These are phyloP conservation scores for Tachina fera DNA, from an alignment of 2,888 invertebrate genomes.

Conservation along the genomic window DNA sequence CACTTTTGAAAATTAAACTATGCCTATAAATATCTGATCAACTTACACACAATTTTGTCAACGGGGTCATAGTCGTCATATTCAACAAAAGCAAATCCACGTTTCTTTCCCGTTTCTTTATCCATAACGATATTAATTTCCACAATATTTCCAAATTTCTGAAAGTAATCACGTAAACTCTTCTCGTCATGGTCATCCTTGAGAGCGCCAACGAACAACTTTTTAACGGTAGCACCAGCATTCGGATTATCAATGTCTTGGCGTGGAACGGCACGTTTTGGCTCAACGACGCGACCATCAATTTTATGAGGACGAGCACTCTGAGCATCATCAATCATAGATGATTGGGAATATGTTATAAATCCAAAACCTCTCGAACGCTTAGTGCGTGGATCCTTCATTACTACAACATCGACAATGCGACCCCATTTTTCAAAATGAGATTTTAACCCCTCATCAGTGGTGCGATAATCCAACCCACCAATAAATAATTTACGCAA, in stretches of 20 bases:
- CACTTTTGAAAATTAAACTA: too few species aligned
- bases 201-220: constrained; percentile 96
- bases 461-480: constrained; percentile 96
- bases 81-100: constrained; percentile 58
- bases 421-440: constrained; percentile 99
- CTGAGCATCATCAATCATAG: constrained; percentile 99
- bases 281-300: constrained; percentile 96
- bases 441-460: constrained; percentile 94
- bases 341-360: constrained; percentile 95
- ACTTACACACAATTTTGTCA: constrained; percentile 87
- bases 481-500: constrained; percentile 97
- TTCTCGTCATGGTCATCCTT: constrained; percentile 96
- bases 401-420: constrained; percentile 97
- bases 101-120: constrained; percentile 60
- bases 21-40: constrained; percentile 81
- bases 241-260: constrained; percentile 96
- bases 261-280: constrained; percentile 97
- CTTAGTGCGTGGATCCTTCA: constrained; percentile 97
- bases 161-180: constrained; percentile 87
- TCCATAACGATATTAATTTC: constrained; percentile 61
- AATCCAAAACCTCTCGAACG: constrained; percentile 99
- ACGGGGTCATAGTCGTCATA: constrained; percentile 76
- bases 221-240: constrained; percentile 96
- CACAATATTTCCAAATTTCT: constrained; percentile 16
- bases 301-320: constrained; percentile 94